Conservation (phyloP, 2,797 vertebrate species). For the Helostoma temminkii region DNA sequence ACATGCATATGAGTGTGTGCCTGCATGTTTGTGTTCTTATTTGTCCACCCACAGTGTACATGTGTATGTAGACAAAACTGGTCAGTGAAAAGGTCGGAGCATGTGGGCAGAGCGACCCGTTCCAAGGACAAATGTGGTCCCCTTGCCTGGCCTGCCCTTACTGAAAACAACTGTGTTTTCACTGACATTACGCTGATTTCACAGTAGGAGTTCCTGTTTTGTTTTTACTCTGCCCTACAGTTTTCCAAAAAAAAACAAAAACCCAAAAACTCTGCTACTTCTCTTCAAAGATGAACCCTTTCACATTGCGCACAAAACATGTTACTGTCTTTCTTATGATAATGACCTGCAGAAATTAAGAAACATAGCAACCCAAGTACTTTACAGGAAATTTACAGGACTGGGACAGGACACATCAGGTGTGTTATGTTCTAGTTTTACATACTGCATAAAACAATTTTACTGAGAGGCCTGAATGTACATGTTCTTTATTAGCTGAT, state of each 20-base stretch:
- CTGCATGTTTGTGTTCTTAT: constrained; percentile 37
- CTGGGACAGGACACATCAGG: background rate
- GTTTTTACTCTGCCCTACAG: constrained; percentile 5
- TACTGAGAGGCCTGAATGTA: too few relatives aligned
- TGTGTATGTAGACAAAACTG: constrained; percentile 49
- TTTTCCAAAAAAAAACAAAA: constrained; percentile 9
- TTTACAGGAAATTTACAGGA: background rate
- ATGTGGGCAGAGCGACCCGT: constrained; percentile 56
- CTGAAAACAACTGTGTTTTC: background rate
- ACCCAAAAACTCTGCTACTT: background rate
- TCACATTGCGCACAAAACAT: too few relatives aligned
- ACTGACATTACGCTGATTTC: constrained; percentile 6
- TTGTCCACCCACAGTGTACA: constrained; percentile 48
- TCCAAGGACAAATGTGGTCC: constrained; percentile 56
- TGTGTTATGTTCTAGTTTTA: too few relatives aligned
- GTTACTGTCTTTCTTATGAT: background rate
- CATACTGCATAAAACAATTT: too few relatives aligned
- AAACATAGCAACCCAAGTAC: background rate
- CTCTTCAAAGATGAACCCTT: background rate
- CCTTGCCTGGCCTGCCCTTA: constrained; percentile 9
- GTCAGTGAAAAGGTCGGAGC: constrained; percentile 54
- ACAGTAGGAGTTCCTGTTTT: constrained; percentile 24
- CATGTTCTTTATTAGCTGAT: background rate
- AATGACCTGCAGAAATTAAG: background rate
- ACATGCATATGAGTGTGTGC: background rate